These are phyloP conservation scores for Neodontobutis hainanensis DNA, from an alignment of 2,113 vertebrate species.

Conservation along the genomic window DNA sequence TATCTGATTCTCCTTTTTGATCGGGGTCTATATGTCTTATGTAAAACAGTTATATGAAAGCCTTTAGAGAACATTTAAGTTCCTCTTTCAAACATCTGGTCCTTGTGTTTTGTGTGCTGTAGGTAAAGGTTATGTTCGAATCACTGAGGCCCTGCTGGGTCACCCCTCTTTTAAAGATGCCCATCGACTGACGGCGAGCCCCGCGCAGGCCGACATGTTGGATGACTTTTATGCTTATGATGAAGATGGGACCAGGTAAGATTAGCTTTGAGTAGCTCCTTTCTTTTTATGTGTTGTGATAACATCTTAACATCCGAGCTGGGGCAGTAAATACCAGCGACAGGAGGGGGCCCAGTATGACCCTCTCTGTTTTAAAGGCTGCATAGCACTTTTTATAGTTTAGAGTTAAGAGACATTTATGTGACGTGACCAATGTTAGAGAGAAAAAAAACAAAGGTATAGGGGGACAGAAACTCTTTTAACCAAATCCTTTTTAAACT, in stretches of 20 bases:
- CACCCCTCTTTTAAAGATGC: conserved; percentile 90
- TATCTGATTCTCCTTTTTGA: no score
- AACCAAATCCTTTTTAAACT: no score
- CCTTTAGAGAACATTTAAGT: no score
- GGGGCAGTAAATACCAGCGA: background rate
- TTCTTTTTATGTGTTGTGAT: background rate
- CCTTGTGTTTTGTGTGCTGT: conserved; percentile 1
- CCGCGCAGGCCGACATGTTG: conserved; percentile 88
- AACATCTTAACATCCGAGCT: background rate
- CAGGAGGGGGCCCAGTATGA: background rate
- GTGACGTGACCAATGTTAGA: background rate
- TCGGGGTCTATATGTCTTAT: no score
- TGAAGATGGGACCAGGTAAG: conserved; percentile 90
- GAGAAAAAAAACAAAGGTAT: no score
- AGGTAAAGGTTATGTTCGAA: conserved; percentile 93
- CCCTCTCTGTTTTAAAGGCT: background rate
- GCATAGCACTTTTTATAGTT: background rate
- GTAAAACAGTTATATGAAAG: no score
- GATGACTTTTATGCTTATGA: conserved; percentile 99
- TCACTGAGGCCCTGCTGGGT: conserved; percentile 91
- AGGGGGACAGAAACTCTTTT: no score
- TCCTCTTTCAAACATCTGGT: background rate
- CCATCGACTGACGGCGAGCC: conserved; percentile 87
- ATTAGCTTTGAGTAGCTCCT: background rate
- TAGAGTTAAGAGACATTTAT: background rate